Evolutionary conservation across 2,797 vertebrate species (phyloP), one percentile per base, ranked within the genome.

Genomic region (Pyrrhura leucotis): DNA sequence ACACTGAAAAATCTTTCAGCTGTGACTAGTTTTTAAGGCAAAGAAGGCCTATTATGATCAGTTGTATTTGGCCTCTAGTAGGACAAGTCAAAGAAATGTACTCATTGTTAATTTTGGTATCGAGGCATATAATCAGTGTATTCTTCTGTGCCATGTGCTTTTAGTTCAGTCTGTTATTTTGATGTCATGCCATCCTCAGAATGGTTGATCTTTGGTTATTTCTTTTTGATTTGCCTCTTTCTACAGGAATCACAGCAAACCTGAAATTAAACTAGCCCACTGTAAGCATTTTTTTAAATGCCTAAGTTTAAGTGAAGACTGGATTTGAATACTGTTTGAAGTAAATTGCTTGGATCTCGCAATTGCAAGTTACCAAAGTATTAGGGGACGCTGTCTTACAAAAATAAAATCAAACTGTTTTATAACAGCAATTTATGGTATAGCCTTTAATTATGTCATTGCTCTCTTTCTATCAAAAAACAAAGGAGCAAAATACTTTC

Each of bases 241-340:
- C n/a, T 72, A 37, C 22, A 48, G 39, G 51, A 80, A 37, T 85
- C 35, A 25, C 21, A 72, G n/a, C 42, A 91, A 91, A 83, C 20
- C 14, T 88, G 61, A 83, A 91, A 84, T 90, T 81, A 85, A 95
- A 68, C 12, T 50, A 72, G 9, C 8, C 42, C 11, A 91, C 5
- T 78, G 10, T 74, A 91, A 90, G 63, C 37, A 40, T 73, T 95
- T 85, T 9, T 7, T 8, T 7, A 78, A 89, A 88, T 77, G 22
- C 40, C 29, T 48, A 61, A 51, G 82, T 85, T 73, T 77, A 82
- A 88, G 37, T 53, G 50, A 84, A 92, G 37, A 35, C 14, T 85
- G 85, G 26, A 69, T 89, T 85, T 92, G 50, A 69, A 51, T 86
- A 16, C 29, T 66, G 14, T 91, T 91, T 88, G 45, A 91, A 92